Conservation (phyloP, 2,797 vertebrate genomes). For the Steatocranus sp. region DNA sequence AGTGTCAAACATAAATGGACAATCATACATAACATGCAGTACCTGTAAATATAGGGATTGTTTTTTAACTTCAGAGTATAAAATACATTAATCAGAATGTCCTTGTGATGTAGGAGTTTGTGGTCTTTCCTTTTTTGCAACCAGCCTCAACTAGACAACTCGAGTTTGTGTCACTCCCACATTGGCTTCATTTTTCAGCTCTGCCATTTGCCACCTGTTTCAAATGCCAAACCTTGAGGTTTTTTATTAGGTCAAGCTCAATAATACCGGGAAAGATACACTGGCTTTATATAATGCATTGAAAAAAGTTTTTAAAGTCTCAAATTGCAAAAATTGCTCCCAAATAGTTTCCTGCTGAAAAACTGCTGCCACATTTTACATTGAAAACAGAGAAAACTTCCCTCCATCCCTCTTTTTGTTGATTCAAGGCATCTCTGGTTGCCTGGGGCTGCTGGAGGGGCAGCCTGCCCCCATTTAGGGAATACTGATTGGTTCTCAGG, state of each 20-base stretch:
- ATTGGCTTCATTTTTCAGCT: background rate
- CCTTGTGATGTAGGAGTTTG: background rate
- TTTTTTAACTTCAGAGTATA: background rate
- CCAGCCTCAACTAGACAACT: background rate
- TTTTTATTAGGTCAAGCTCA: background rate
- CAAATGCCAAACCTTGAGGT: background rate
- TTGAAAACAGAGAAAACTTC: background rate
- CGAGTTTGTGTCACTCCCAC: background rate
- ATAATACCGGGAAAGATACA: background rate
- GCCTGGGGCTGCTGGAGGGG: conserved; percentile 53
- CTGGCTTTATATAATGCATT: background rate
- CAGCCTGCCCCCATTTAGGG: conserved; percentile 53
- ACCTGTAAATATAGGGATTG: background rate
- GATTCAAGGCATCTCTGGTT: conserved; percentile 31
- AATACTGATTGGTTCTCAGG: conserved; percentile 72
- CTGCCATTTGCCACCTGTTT: background rate
- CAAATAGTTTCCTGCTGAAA: background rate
- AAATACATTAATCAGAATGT: background rate
- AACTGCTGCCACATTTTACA: background rate
- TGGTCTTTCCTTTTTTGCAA: background rate
- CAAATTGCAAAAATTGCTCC: background rate
- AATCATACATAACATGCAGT: background rate
- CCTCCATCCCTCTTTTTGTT: conserved; percentile 18
- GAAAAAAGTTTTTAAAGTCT: background rate
- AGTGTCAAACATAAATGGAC: background rate